Evolutionary conservation across 1,140 invertebrate species (phyloP).

Genomic region (Ctenoplectra terminalis): DNA sequence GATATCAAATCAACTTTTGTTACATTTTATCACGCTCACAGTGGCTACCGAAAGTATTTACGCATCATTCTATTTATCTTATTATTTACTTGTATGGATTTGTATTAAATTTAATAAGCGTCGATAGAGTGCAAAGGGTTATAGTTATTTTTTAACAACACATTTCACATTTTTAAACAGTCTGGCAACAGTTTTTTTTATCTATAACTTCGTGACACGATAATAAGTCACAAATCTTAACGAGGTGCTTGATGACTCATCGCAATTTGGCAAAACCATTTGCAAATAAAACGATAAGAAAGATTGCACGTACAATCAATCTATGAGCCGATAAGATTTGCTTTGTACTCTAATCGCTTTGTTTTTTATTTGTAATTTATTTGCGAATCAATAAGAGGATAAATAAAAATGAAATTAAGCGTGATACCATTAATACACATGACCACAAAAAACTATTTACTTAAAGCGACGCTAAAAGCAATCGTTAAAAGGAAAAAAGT

Average conservation of each 20-base stretch:
- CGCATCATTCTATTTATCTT: no score
- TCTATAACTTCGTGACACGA: conserved; percentile 28
- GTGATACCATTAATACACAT: no score
- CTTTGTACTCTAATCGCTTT: conserved; percentile 43
- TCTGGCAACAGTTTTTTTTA: conserved; percentile 16
- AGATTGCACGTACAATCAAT: conserved; percentile 56
- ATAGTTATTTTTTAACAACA: no score
- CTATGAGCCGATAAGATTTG: conserved; percentile 61
- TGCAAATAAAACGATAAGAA: conserved; percentile 59
- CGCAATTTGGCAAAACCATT: conserved; percentile 50
- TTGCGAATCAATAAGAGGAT: neutral
- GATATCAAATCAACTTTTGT: no score
- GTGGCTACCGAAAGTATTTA: no score
- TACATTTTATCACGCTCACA: no score
- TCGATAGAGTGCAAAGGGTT: no score
- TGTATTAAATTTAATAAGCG: no score
- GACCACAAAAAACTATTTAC: neutral
- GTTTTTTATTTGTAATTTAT: conserved; percentile 36
- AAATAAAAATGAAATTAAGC: neutral
- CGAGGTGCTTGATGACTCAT: conserved; percentile 46
- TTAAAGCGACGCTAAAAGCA: neutral
- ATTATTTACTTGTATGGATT: no score
- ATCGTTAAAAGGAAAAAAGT: neutral
- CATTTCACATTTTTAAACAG: neutral
- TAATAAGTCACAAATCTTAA: conserved; percentile 38